phyloP scores from a whole-genome alignment of 1,140 invertebrate species.

The Drosophila hydei region DNA sequence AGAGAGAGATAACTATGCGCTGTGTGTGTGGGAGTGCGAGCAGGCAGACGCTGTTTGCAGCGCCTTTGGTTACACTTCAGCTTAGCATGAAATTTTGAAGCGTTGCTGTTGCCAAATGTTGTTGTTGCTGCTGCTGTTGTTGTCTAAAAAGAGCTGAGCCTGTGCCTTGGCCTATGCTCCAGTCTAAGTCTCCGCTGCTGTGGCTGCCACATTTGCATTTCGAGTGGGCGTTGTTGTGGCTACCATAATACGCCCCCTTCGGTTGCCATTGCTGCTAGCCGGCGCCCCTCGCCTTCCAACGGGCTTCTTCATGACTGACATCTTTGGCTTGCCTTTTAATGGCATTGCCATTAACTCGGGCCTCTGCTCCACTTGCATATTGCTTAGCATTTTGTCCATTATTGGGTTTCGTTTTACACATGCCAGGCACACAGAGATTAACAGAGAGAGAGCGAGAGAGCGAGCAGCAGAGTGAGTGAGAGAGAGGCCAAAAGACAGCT shows the following conservation, averaged over 20 bases:
- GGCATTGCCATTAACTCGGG: constrained; percentile 46
- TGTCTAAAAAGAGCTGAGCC: constrained; percentile 13
- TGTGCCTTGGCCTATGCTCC: constrained; percentile 6
- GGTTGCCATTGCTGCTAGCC: too few relatives aligned
- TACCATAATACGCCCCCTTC: constrained; percentile 40
- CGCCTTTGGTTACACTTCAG: constrained; percentile 81
- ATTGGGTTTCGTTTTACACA: constrained; percentile 40
- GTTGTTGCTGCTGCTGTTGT: constrained; percentile 47
- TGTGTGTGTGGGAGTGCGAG: constrained; percentile 2
- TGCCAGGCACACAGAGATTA: constrained; percentile 4
- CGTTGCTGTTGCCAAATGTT: constrained; percentile 64
- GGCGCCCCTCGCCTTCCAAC: not conserved
- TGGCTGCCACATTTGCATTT: constrained; percentile 42
- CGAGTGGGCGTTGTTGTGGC: constrained; percentile 39
- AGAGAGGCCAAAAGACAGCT: constrained; percentile 37
- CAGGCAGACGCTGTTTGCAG: constrained; percentile 57
- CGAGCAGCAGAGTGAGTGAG: not conserved
- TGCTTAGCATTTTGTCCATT: constrained; percentile 37
- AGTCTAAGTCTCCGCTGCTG: constrained; percentile 11
- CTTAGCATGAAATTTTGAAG: constrained; percentile 69
- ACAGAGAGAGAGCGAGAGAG: not conserved
- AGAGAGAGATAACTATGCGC: constrained; percentile 1
- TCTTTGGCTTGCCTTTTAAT: constrained; percentile 55
- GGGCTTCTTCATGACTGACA: constrained; percentile 21
- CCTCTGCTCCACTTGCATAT: constrained; percentile 26